Evolutionary conservation across 2,113 vertebrate genomes (phyloP).

Genomic region (Paratilapia polleni): DNA sequence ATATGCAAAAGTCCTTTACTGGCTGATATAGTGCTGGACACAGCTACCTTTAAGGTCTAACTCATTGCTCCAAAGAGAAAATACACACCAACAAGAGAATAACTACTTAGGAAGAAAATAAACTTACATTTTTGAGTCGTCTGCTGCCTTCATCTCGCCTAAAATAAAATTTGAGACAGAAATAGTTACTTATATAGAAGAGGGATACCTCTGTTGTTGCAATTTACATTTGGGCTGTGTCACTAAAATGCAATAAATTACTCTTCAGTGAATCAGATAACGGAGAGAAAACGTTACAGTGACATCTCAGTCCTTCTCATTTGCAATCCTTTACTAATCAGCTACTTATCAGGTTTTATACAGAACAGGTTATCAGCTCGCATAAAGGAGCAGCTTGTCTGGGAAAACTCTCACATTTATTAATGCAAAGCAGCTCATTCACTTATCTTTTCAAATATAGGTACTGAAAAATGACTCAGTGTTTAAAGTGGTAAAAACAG

Average conservation of each 20-base stretch:
- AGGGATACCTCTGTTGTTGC: neutral
- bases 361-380: neutral
- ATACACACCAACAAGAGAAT: neutral
- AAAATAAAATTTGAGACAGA: slow-evolving; percentile 48
- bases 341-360: slow-evolving; percentile 39
- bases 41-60: neutral
- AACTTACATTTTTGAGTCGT: slow-evolving; percentile 97
- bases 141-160: slow-evolving; percentile 91
- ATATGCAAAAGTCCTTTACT: too few species aligned
- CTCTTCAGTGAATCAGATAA: neutral
- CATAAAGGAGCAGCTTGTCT: slow-evolving; percentile 20
- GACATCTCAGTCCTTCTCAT: slow-evolving; percentile 33
- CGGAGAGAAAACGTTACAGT: neutral
- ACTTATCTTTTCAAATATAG: neutral
- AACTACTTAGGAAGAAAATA: neutral
- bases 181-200: neutral
- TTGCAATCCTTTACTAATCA: slow-evolving; percentile 49
- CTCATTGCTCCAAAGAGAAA: neutral
- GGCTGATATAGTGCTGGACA: neutral
- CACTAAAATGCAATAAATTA: neutral
- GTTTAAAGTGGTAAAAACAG: neutral
- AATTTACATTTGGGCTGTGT: neutral
- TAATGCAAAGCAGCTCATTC: slow-evolving; percentile 60
- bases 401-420: slow-evolving; percentile 8
- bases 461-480: neutral